These are phyloP conservation scores for Mylabris phalerata DNA, from an alignment of 1,140 invertebrate genomes.

Conservation along the genomic window DNA sequence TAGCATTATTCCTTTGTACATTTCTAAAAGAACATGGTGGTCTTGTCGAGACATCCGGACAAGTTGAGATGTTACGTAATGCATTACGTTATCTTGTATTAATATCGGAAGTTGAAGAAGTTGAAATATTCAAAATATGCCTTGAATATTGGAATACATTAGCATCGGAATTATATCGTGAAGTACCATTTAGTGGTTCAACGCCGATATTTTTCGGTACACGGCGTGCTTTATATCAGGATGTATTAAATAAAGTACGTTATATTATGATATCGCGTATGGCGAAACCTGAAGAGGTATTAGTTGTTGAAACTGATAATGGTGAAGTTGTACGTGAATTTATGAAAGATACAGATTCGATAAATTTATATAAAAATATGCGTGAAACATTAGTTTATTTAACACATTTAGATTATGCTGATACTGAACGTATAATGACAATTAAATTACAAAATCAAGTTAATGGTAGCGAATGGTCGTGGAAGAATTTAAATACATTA, in stretches of 20 bases:
- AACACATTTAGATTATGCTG: constrained; percentile 96
- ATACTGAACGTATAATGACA: constrained; percentile 99
- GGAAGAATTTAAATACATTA: constrained; percentile 99
- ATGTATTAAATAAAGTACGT: constrained; percentile 84
- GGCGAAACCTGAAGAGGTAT: constrained; percentile 99
- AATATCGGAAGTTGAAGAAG: constrained; percentile 98
- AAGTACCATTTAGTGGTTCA: constrained; percentile 45
- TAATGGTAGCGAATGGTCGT: constrained; percentile 98
- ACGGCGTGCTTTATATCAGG: constrained; percentile 38
- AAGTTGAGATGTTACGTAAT: constrained; percentile 66
- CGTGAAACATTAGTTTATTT: constrained; percentile 97
- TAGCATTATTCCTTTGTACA: constrained; percentile 95
- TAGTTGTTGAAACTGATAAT: constrained; percentile 99
- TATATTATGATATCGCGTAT: constrained; percentile 99
- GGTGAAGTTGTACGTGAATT: constrained; percentile 99
- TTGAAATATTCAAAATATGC: constrained; percentile 99
- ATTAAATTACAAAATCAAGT: constrained; percentile 99
- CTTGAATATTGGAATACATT: constrained; percentile 98
- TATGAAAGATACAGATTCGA: constrained; percentile 99
- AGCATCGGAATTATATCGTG: constrained; percentile 84
- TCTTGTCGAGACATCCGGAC: constrained; percentile 74
- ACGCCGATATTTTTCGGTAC: constrained; percentile 43
- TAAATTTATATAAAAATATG: constrained; percentile 99
- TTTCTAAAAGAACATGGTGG: constrained; percentile 93
- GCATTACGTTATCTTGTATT: constrained; percentile 90